These are phyloP conservation scores for Mionectes macconnelli DNA, from an alignment of 2,113 vertebrate genomes.

Conservation along the genomic window DNA sequence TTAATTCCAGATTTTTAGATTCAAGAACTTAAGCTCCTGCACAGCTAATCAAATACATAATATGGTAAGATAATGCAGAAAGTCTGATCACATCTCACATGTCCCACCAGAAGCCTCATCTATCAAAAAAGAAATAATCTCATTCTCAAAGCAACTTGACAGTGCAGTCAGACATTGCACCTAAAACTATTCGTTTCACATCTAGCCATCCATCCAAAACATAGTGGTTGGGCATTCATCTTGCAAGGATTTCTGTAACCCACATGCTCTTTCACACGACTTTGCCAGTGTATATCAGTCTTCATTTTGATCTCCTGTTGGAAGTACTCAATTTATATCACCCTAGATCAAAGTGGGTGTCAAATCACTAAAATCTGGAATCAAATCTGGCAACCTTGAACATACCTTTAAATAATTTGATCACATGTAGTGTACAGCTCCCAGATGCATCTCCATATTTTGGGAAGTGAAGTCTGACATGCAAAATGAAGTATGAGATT, in stretches of 20 bases:
- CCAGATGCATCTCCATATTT: neutral
- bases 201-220: neutral
- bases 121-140: neutral
- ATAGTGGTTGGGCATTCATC: neutral
- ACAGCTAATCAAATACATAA: conserved; percentile 31
- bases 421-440: neutral
- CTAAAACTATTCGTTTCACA: neutral
- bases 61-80: conserved; percentile 24
- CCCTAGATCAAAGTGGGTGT: neutral
- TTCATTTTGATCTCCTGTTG: neutral
- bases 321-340: neutral
- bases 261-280: neutral
- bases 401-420: neutral
- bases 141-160: neutral
- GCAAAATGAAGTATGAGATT: neutral
- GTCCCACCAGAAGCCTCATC: neutral
- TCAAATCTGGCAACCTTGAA: neutral
- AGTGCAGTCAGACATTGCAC: neutral
- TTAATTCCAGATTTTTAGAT: conserved; percentile 45
- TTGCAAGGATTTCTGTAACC: neutral
- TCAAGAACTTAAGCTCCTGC: conserved; percentile 31
- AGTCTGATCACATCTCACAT: neutral
- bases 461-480: neutral
- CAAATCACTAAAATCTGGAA: neutral
- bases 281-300: neutral